Percentiles rank a stretch among this genome's conserved stretches.
Conservation (phyloP, 2,113 vertebrate species). For the Cinclus mexicanus region DNA sequence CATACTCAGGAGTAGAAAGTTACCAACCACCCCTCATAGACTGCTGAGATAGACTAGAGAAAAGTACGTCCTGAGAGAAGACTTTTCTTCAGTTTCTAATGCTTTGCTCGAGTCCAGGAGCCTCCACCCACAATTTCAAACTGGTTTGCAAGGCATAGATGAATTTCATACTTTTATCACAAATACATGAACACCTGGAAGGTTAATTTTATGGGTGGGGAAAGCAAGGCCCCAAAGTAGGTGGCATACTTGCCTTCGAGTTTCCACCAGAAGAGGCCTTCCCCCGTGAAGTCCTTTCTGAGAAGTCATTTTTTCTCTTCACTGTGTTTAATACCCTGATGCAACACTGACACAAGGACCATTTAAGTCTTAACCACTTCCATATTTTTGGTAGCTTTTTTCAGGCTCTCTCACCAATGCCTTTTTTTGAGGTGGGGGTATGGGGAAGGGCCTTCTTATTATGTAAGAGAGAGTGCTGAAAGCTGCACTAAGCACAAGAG, state of each 20-base stretch:
- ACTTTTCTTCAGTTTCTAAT: neutral
- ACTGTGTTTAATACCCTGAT: neutral
- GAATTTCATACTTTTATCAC: neutral
- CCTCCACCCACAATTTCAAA: neutral
- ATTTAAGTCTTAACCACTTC: neutral
- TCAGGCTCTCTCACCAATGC: neutral
- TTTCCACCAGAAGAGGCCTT: neutral
- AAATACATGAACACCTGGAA: neutral
- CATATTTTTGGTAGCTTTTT: neutral
- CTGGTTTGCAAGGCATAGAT: neutral
- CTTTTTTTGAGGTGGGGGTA: neutral
- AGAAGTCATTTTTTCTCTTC: neutral
- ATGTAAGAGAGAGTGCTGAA: neutral
- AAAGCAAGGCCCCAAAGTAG: neutral
- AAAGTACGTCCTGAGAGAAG: accelerated
- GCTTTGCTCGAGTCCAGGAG: neutral
- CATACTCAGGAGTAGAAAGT: neutral
- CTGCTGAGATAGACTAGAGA: neutral
- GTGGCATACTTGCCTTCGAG: neutral
- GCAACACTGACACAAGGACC: neutral
- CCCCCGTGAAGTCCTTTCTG: neutral
- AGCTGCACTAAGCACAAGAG: neutral
- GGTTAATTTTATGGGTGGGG: neutral
- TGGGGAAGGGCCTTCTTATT: neutral
- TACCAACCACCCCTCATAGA: neutral